phyloP scores from a whole-genome alignment of 2,888 invertebrate genomes.

The Ariolimax columbianus region DNA sequence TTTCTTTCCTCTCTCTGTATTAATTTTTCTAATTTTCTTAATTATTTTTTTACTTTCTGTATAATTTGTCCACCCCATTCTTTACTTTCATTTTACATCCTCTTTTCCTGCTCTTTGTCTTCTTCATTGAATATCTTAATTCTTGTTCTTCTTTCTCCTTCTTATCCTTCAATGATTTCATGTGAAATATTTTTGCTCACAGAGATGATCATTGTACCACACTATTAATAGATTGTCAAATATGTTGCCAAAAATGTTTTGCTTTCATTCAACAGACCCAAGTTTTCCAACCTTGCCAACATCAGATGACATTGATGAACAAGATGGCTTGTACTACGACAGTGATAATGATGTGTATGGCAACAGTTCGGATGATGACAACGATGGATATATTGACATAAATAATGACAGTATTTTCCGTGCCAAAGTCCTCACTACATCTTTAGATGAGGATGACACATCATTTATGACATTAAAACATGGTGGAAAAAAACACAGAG shows the following conservation, averaged over 20 bases:
- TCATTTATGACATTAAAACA: constrained; percentile 28
- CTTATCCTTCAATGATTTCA: not conserved
- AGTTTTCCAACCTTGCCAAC: constrained; percentile 27
- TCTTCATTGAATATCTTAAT: not conserved
- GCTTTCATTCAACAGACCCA: constrained; percentile 21
- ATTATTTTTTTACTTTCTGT: too few relatives aligned
- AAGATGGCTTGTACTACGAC: not conserved
- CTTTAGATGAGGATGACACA: constrained; percentile 48
- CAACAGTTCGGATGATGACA: constrained; percentile 17
- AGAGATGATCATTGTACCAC: not conserved
- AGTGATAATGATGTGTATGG: constrained; percentile 21
- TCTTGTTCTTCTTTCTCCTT: not conserved
- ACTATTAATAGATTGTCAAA: not conserved
- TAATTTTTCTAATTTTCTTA: too few relatives aligned
- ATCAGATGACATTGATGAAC: constrained; percentile 15
- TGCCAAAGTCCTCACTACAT: constrained; percentile 29
- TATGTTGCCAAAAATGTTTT: not conserved
- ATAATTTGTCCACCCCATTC: not conserved
- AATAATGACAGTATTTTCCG: constrained; percentile 44
- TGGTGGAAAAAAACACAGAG: not conserved
- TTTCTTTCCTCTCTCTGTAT: too few relatives aligned
- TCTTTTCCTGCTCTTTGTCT: not conserved
- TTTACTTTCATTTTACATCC: not conserved
- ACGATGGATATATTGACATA: constrained; percentile 21
- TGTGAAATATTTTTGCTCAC: not conserved